Base-by-base conservation (phyloP, 2,888 invertebrate genomes). In the Noctua comes region DNA sequence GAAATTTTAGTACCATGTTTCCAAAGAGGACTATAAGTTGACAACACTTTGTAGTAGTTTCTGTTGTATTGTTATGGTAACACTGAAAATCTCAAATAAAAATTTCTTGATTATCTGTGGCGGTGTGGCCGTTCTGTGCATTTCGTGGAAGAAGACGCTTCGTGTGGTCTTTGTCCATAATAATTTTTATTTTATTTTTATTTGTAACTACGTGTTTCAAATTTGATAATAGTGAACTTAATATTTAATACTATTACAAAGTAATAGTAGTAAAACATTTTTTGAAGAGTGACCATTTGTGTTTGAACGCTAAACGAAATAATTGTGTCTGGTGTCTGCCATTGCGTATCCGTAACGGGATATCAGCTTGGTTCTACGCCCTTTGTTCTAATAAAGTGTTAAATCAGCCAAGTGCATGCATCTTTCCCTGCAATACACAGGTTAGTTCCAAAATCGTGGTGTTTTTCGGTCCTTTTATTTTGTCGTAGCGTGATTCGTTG, bases 381-480 rank as follows among this genome's bases (percentile, higher is more conserved):
- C 96, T 96, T 97, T 97, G 96, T 97, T 96, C 93, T 91, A 91
- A 93, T 94, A 94, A 95, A 97, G 97, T 96, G 95, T 95, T 93
- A 90, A 94, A 96, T 79, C 76, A 97, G 96, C 96, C 95, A 97
- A 97, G 97, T 97, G 97, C 97, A 97, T 97, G 97, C 96, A 97
- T 97, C 97, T 97, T 96, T 95, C 95, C 93, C 94, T 96, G 97
- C 96, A 96, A 95, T 96, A 96, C 96, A 92, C 96, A 97, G 97
- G 97, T 97, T 90, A 92, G 96, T 94, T 85, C 68, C 16, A 54
- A 75, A 75, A 81, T 85, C 73, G 80, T 86, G 71, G 57, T 75
- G 73, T 59, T 77, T 77, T 83, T 82, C 43, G 43, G 24, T 68
- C n/a, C 75, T 82, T 76, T 43, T 64, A 71, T 76, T 71, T 77